A percentile compares a stretch with the other conserved stretches of the same genome.
Evolutionary conservation across 2,797 vertebrate genomes (phyloP).

Genomic region (Dipus sagitta): DNA sequence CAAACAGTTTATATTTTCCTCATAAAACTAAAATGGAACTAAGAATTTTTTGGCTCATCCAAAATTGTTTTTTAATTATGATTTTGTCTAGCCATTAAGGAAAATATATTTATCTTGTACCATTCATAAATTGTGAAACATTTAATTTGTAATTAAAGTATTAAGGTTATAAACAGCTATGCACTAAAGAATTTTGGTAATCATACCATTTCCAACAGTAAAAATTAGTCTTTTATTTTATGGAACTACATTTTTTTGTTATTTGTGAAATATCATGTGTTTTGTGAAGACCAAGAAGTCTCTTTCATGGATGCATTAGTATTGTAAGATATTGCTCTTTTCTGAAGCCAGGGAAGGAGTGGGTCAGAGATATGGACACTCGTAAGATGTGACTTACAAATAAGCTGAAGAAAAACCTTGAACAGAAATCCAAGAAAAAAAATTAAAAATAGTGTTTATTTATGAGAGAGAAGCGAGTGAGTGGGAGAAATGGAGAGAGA

Average conservation of each 20-base stretch:
- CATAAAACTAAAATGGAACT: not conserved
- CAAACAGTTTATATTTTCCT: not conserved
- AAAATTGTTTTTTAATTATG: conserved; percentile 2
- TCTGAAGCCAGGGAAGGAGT: no score
- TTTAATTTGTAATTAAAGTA: not conserved
- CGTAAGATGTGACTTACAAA: not conserved
- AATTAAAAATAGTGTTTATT: no score
- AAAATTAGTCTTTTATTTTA: conserved; percentile 8
- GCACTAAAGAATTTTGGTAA: not conserved
- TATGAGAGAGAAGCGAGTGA: no score
- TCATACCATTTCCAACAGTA: not conserved
- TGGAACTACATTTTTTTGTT: not conserved
- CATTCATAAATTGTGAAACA: not conserved
- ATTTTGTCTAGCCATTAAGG: conserved; percentile 3
- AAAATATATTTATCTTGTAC: conserved; percentile 51
- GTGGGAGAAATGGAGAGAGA: no score
- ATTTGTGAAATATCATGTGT: not conserved
- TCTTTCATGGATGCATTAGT: accelerated
- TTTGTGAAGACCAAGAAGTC: not conserved
- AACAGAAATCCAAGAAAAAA: not conserved
- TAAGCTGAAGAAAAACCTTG: conserved; percentile 6
- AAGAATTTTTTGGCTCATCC: not conserved
- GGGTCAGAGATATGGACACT: not conserved
- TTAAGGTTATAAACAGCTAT: not conserved
- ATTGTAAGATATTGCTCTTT: not conserved